phyloP scores from a whole-genome alignment of 1,140 invertebrate genomes.

The Semibalanus balanoides region DNA sequence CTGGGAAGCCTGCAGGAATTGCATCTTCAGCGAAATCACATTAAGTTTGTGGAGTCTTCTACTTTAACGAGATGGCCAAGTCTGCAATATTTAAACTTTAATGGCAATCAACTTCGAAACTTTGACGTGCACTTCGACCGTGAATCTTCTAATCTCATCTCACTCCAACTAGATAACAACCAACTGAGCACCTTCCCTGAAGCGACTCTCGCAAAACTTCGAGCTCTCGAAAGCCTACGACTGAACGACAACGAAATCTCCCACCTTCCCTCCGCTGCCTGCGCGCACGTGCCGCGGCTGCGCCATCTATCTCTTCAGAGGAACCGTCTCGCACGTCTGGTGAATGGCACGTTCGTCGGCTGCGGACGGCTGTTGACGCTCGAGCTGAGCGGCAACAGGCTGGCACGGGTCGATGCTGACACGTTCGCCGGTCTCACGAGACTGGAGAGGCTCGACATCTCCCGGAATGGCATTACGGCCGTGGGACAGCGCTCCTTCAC shows the following conservation, averaged over 20 bases:
- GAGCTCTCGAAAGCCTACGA: constrained; percentile 66
- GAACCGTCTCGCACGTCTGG: constrained; percentile 18
- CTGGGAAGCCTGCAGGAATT: constrained; percentile 62
- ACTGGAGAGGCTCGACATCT: constrained; percentile 17
- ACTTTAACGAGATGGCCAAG: constrained; percentile 62
- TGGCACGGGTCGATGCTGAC: constrained; percentile 16
- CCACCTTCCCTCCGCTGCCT: constrained; percentile 57
- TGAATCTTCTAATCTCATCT: neutral
- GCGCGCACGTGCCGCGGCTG: constrained; percentile 34
- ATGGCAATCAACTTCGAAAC: constrained; percentile 46
- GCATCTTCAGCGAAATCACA: constrained; percentile 72
- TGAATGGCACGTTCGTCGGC: constrained; percentile 19
- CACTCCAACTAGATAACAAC: neutral
- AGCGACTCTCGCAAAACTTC: constrained; percentile 46
- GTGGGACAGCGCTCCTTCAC: constrained; percentile 34
- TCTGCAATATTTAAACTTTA: constrained; percentile 76
- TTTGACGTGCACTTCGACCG: neutral
- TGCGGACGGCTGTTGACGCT: constrained; percentile 16
- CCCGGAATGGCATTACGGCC: constrained; percentile 40
- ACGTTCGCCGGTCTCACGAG: constrained; percentile 18
- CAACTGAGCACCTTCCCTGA: constrained; percentile 54
- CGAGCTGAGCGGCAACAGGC: constrained; percentile 17
- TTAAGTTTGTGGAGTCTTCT: constrained; percentile 62
- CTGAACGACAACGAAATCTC: constrained; percentile 65
- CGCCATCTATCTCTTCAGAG: constrained; percentile 18